Percentiles rank a stretch among this genome's conserved stretches.
Evolutionary conservation across 37 sponge, comb jelly and placozoan species (phyloP).

Genomic region (Crambe crambe): DNA sequence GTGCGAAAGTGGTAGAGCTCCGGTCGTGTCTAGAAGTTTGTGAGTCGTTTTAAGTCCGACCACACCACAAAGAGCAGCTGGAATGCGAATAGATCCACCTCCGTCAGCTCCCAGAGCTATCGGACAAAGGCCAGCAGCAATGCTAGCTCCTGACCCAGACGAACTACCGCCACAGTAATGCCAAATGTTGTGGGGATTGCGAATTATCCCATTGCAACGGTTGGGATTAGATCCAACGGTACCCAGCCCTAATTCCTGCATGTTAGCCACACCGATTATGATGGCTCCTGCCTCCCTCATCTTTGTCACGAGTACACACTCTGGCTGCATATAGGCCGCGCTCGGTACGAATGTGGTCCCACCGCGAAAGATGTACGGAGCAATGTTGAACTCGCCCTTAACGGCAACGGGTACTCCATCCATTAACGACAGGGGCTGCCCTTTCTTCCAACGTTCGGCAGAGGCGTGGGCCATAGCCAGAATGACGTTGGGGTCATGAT

Average conservation of each 20-base stretch:
- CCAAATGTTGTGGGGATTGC: slow-evolving; percentile 77
- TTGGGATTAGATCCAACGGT: slow-evolving; percentile 67
- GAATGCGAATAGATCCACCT: slow-evolving; percentile 81
- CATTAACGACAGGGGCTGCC: no score
- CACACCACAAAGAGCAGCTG: slow-evolving; percentile 76
- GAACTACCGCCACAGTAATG: slow-evolving; percentile 79
- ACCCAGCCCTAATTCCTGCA: slow-evolving; percentile 79
- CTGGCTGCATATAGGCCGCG: no score
- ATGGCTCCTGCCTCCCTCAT: slow-evolving; percentile 76
- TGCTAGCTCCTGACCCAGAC: slow-evolving; percentile 67
- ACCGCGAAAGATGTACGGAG: no score
- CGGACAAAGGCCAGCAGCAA: slow-evolving; percentile 72
- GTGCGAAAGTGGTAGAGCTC: neutral
- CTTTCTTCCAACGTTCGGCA: no score
- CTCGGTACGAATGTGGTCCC: no score
- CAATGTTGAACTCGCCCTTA: no score
- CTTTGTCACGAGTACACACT: no score
- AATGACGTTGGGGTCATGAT: no score
- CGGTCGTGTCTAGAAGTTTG: slow-evolving; percentile 15
- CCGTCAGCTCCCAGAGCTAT: slow-evolving; percentile 81
- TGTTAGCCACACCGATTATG: slow-evolving; percentile 76
- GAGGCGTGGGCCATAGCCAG: no score
- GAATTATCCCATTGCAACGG: slow-evolving; percentile 33
- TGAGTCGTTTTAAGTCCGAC: slow-evolving; percentile 76
- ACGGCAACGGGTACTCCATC: no score